These are phyloP conservation scores for Phyllostomus hastatus DNA, from an alignment of 2,113 vertebrate genomes.

Conservation along the genomic window DNA sequence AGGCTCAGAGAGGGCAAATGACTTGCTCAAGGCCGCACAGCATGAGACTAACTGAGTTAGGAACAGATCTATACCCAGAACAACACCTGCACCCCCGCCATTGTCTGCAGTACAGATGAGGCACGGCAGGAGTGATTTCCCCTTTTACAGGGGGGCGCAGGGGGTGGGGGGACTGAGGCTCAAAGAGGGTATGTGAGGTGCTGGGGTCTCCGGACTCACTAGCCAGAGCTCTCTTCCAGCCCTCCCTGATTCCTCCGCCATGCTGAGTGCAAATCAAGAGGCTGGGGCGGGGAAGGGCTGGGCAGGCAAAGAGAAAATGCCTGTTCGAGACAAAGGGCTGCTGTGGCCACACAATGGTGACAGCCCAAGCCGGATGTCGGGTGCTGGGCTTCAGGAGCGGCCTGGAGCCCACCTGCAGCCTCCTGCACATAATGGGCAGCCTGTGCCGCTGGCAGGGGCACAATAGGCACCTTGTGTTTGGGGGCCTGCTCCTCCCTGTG, in stretches of 20 bases:
- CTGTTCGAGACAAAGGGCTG: constrained; percentile 18
- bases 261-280: not conserved
- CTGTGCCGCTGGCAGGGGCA: not conserved
- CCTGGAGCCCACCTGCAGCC: constrained; percentile 41
- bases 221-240: not conserved
- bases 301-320: not conserved
- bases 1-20: not conserved
- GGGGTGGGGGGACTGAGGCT: not conserved
- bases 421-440: not conserved
- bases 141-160: not conserved
- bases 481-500: not conserved
- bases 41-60: not conserved
- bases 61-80: not conserved
- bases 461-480: not conserved
- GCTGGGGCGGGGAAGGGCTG: not conserved
- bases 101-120: not conserved
- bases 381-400: not conserved
- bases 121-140: not conserved
- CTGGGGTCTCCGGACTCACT: not conserved
- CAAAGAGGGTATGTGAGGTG: not conserved
- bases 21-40: not conserved
- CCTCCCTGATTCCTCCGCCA: not conserved
- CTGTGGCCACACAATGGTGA: constrained; percentile 33
- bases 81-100: fast-evolving
- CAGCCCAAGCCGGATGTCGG: not conserved